These are phyloP conservation scores for Pyrrhosoma nymphula DNA, from an alignment of 2,888 invertebrate species.

Conservation along the genomic window DNA sequence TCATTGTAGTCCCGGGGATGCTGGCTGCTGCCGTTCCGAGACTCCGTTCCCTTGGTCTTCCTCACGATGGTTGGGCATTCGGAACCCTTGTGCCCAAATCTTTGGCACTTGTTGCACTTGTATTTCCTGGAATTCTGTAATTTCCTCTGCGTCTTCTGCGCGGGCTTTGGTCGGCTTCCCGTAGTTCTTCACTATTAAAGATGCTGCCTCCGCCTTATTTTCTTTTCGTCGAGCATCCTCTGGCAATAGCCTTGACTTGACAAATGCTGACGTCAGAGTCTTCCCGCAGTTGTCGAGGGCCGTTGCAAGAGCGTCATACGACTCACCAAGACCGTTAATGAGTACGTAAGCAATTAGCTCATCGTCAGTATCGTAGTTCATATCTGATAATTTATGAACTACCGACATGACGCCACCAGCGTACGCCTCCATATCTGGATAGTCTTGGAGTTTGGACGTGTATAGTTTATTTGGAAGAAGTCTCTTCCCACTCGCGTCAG, in stretches of 20 bases:
- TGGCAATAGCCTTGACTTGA: conserved; percentile 1
- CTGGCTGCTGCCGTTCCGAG: no score
- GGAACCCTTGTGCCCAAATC: conserved; percentile 13
- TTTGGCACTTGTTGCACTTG: conserved; percentile 5
- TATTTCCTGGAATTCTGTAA: background rate
- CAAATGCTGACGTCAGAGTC: background rate
- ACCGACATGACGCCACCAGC: no score
- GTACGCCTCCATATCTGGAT: no score
- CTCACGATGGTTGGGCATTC: background rate
- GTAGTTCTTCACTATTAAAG: conserved; percentile 14
- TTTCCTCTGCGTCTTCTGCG: background rate
- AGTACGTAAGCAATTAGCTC: conserved; percentile 8
- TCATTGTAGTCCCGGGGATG: no score
- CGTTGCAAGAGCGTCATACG: conserved; percentile 4
- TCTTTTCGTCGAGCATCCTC: background rate
- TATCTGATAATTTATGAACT: background rate
- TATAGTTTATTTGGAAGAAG: no score
- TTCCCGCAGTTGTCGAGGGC: conserved; percentile 12
- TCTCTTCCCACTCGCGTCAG: no score
- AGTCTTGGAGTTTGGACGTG: no score
- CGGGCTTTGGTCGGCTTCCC: background rate
- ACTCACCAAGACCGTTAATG: background rate
- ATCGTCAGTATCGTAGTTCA: conserved; percentile 11
- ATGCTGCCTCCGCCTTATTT: background rate
- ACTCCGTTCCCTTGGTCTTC: background rate